Evolutionary conservation across 2,888 invertebrate species (phyloP).

Genomic region (Eupeodes luniger): DNA sequence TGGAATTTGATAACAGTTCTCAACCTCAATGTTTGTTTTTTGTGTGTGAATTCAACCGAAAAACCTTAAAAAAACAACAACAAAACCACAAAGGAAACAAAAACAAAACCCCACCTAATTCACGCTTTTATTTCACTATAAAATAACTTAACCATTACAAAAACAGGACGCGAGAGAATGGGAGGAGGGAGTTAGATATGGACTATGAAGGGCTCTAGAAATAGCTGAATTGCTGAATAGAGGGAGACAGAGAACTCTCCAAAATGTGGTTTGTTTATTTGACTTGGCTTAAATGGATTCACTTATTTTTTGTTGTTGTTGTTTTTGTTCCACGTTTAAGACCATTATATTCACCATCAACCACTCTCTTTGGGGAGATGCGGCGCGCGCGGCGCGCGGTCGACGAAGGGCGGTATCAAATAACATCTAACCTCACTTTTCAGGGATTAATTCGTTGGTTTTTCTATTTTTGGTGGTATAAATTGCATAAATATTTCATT

Average conservation of each 20-base stretch:
- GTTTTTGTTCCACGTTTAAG: not conserved
- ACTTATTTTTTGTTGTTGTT: not conserved
- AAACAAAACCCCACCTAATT: not conserved
- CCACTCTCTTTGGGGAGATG: no score
- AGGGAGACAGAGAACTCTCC: not conserved
- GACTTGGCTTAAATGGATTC: constrained; percentile 31
- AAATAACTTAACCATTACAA: constrained; percentile 9
- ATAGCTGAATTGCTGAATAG: not conserved
- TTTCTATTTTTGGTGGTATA: constrained; percentile 33
- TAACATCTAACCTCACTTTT: constrained; percentile 41
- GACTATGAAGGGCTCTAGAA: not conserved
- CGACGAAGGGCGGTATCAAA: not conserved
- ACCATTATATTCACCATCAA: not conserved
- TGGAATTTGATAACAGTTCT: constrained; percentile 26
- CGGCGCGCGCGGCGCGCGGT: not conserved
- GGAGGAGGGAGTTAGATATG: not conserved
- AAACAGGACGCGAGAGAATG: not conserved
- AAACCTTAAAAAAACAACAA: constrained; percentile 6
- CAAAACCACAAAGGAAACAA: not conserved
- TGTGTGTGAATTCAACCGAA: constrained; percentile 1
- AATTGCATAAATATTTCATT: constrained; percentile 61
- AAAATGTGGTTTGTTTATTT: constrained; percentile 30
- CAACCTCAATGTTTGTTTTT: constrained; percentile 22
- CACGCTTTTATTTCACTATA: constrained; percentile 1
- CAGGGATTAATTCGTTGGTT: constrained; percentile 34